Conservation (phyloP, 2,797 vertebrate genomes). For the Rhyacichthys aspro region DNA sequence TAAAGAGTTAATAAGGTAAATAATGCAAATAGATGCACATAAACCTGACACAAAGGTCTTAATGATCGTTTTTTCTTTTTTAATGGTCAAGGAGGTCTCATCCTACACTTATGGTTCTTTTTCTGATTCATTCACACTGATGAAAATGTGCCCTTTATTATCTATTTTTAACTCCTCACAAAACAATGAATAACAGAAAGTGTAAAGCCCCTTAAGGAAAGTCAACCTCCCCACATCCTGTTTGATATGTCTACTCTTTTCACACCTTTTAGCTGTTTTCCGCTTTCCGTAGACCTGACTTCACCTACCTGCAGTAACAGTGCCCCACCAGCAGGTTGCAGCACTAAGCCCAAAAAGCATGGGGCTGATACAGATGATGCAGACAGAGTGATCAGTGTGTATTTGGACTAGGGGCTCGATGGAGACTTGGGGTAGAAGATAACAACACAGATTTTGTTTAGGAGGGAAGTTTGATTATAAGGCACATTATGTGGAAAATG, state of each 20-base stretch:
- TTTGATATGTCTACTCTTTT: constrained; percentile 7
- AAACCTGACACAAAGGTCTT: too few relatives aligned
- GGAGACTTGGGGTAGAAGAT: constrained; percentile 12
- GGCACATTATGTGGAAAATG: constrained; percentile 15
- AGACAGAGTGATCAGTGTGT: not conserved
- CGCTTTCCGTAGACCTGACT: not conserved
- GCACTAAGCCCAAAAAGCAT: constrained; percentile 34
- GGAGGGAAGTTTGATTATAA: constrained; percentile 21
- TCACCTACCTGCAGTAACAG: constrained; percentile 19
- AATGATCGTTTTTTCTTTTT: too few relatives aligned
- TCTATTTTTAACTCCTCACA: not conserved
- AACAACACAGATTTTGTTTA: constrained; percentile 4
- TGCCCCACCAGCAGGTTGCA: constrained; percentile 57
- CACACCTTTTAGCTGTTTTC: not conserved
- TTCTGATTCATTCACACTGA: too few relatives aligned
- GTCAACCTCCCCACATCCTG: constrained; percentile 15
- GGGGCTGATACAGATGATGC: constrained; percentile 15
- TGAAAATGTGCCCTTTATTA: not conserved
- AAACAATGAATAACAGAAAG: not conserved
- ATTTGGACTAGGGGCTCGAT: not conserved
- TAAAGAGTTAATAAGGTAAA: too few relatives aligned
- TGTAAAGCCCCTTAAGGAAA: constrained; percentile 19
- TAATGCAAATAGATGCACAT: too few relatives aligned
- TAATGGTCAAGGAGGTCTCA: too few relatives aligned
- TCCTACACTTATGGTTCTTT: too few relatives aligned